These are phyloP conservation scores for Pitta sordida DNA, from an alignment of 2,113 vertebrate genomes.

Conservation along the genomic window DNA sequence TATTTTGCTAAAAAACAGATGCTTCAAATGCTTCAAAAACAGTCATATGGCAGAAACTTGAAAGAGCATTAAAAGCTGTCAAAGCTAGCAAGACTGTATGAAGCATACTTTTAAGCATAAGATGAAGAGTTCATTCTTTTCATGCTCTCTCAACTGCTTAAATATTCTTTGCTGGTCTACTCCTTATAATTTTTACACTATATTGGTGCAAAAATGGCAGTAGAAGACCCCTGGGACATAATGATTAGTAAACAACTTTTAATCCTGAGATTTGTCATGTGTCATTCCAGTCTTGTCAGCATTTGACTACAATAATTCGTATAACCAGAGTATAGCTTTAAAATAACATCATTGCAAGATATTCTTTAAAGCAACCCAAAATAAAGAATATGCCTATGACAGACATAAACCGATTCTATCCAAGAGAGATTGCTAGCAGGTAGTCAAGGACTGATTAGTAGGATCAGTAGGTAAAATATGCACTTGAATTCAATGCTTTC, in stretches of 20 bases:
- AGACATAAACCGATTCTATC: not conserved
- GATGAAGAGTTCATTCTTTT: not conserved
- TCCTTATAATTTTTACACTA: not conserved
- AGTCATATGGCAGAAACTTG: not conserved
- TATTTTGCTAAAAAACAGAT: constrained; percentile 27
- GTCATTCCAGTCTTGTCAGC: not conserved
- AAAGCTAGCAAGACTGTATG: not conserved
- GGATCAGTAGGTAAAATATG: not conserved
- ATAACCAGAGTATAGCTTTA: not conserved
- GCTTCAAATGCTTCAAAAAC: not conserved
- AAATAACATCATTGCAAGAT: not conserved
- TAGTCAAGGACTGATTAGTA: not conserved
- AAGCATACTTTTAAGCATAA: not conserved
- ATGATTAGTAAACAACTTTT: not conserved
- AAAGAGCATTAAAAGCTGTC: not conserved
- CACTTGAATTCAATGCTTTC: not conserved
- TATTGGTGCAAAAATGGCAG: not conserved
- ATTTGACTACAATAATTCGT: not conserved
- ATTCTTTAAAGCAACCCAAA: not conserved
- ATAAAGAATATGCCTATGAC: not conserved
- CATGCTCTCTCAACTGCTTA: not conserved
- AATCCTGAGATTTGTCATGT: not conserved
- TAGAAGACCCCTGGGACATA: not conserved
- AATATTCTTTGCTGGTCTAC: not conserved
- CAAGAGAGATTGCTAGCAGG: not conserved